A percentile compares a stretch with the other conserved stretches of the same genome.
Evolutionary conservation across 2,797 vertebrate genomes (phyloP).

Genomic region (Crenuchus spilurus): DNA sequence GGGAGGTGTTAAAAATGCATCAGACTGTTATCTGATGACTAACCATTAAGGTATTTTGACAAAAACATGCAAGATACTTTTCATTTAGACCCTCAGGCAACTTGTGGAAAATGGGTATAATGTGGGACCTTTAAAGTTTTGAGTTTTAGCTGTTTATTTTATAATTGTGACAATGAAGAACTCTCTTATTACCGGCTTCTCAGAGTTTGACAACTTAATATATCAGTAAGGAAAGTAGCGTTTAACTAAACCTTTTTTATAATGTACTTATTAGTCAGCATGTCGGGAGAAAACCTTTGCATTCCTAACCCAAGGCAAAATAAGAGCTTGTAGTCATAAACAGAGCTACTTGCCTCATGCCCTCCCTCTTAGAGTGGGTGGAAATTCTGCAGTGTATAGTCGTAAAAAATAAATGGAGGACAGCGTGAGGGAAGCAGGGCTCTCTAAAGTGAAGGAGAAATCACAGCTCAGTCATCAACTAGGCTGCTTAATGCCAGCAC

Average conservation of each 20-base stretch:
- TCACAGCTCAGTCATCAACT: conserved; percentile 5
- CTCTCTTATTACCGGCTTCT: no score
- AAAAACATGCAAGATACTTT: no score
- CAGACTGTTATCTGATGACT: no score
- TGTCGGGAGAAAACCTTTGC: conserved; percentile 61
- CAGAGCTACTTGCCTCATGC: conserved; percentile 2
- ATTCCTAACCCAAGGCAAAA: conserved; percentile 13
- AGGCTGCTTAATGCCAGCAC: neutral
- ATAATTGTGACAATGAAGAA: no score
- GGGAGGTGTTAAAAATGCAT: no score
- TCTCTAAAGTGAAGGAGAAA: neutral
- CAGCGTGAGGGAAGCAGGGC: neutral
- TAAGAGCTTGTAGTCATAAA: conserved; percentile 11
- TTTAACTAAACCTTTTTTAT: no score
- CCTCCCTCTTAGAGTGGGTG: conserved; percentile 2
- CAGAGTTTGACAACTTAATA: no score
- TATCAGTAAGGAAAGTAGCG: neutral
- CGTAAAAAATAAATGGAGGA: conserved; percentile 2
- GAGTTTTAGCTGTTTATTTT: no score
- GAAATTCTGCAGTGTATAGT: conserved; percentile 8
- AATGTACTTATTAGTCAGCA: neutral
- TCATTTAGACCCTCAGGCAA: no score
- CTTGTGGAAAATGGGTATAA: no score
- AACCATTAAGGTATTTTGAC: no score
- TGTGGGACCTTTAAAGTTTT: no score